Evolutionary conservation across 2,113 vertebrate species (phyloP), one percentile per base, ranked within the genome.

Genomic region (Phyllostomus hastatus): DNA sequence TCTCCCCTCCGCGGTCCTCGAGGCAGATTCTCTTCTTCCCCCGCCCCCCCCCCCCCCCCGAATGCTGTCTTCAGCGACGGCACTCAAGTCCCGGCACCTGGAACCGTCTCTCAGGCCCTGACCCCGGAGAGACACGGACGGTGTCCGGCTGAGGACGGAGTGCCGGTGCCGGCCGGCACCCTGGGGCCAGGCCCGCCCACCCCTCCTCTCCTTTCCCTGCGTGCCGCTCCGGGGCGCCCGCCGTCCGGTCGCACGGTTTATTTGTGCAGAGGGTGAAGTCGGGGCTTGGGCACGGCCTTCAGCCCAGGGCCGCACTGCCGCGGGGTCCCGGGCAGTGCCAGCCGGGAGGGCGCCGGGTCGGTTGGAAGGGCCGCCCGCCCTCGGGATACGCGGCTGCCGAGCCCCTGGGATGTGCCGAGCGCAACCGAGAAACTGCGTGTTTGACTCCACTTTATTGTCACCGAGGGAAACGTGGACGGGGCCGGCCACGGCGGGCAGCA

Each of bases 361-460:
- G 33, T 0, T 26, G 33, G 0, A 22, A 5, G 14, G 70, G 52
- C 9, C 14, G 16, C 16, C 9, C 14, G 16, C 16, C 48, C 9
- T 1, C 0, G 4, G 0, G 1, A 28, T 31, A 16, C 0, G 31
- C 7, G 52, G 73, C 80, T 17, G 20, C n/a, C 5, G 9, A 38
- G 54, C 24, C 33, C 61, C 10, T 22, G 1, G 15, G 26, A 31
- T 6, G 57, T 19, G 72, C 66, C 2, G 15, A 28, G 35, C n/a
- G 61, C 17, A 38, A 33, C 26, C 0, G 1, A 83, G 86, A 52
- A 41, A 26, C 33, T 38, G 50, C 46, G 2, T 4, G 16, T 66
- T 26, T 31, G 22, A 35, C 86, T 90, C 59, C 20, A 16, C 31
- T 46, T 72, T 61, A 41, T 35, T 70, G 7, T n/a, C 64, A 48